Base-by-base conservation (phyloP, 1,140 invertebrate genomes). In the Papilio machaon region DNA sequence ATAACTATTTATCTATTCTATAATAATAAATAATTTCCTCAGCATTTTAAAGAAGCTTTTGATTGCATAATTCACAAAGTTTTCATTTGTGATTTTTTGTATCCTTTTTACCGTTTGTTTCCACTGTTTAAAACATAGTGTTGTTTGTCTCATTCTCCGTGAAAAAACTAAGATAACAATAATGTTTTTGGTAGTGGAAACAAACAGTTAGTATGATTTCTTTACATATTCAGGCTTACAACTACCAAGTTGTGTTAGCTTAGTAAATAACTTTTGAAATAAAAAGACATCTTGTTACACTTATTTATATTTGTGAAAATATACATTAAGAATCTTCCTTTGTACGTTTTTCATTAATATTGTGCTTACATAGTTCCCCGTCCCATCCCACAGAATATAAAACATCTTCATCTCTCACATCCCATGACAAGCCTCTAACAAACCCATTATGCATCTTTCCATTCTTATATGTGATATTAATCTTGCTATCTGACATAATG, bases 311-410 rank as follows among this genome's bases (percentile, higher is more conserved):
- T 60, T 78, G 3, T 13, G 15, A 78, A 67, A 79, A 67, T 67
- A 79, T 79, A 64, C n/a, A n/a, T 19, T 76, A 64, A 76, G 75
- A 70, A 74, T 64, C 30, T 64, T 60, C 23, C 2, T 35, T 74
- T 58, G 19, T 52, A 77, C 73, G 77, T 81, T 73, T 70, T 78
- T 76, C 60, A 73, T 70, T 76, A 80, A 89, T 60, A 78, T 78
- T 81, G 82, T 94, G 92, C 19, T 86, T 87, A 60, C 87, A 88
- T 30, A 95, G 79, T 80, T 90, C 88, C 46, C 91, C 90, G 79
- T 94, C 93, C 93, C 94, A 95, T 9, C 91, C 93, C 2, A 92
- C 89, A 10, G 92, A 90, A 76, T 94, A 89, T 30, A 95, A 85
- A 46, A 86, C 49, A 78, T 89, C 85, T 64, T 78, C 81, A 13